phyloP scores from a whole-genome alignment of 2,888 invertebrate genomes.

The Mycalesis mineus region DNA sequence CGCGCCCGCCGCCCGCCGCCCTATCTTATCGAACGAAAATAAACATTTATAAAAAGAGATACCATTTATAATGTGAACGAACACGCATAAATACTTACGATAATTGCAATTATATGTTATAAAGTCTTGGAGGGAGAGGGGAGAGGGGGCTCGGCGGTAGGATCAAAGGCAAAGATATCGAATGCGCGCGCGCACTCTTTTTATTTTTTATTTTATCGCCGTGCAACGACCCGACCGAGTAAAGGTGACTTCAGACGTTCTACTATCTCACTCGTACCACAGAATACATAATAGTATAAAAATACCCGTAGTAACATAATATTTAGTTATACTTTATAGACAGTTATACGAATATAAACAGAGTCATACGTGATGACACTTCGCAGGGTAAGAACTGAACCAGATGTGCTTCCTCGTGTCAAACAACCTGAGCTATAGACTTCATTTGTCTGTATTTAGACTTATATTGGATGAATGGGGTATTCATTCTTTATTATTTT shows the following conservation, averaged over 20 bases:
- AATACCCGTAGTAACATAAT: no score
- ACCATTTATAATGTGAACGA: conserved; percentile 23
- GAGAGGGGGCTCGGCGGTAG: conserved; percentile 35
- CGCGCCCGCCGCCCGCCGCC: conserved; percentile 11
- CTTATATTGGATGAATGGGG: no score
- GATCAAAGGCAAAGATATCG: conserved; percentile 61
- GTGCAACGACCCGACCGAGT: conserved; percentile 44
- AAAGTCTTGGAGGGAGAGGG: conserved; percentile 11
- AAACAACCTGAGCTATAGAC: no score
- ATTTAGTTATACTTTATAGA: no score
- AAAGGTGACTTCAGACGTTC: not conserved
- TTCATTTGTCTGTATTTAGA: no score
- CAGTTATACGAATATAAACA: no score
- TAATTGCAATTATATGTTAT: conserved; percentile 30
- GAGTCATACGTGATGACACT: no score
- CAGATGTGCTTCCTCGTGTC: no score
- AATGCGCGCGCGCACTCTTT: conserved; percentile 47
- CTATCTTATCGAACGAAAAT: conserved; percentile 16
- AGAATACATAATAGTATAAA: no score
- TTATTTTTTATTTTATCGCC: conserved; percentile 15
- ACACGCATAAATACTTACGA: conserved; percentile 29
- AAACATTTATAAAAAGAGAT: conserved; percentile 17
- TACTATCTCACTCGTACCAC: no score
- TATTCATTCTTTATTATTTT: no score
- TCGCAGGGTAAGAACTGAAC: no score